Evolutionary conservation across 2,888 invertebrate genomes (phyloP).

Genomic region (Theretra japonica): DNA sequence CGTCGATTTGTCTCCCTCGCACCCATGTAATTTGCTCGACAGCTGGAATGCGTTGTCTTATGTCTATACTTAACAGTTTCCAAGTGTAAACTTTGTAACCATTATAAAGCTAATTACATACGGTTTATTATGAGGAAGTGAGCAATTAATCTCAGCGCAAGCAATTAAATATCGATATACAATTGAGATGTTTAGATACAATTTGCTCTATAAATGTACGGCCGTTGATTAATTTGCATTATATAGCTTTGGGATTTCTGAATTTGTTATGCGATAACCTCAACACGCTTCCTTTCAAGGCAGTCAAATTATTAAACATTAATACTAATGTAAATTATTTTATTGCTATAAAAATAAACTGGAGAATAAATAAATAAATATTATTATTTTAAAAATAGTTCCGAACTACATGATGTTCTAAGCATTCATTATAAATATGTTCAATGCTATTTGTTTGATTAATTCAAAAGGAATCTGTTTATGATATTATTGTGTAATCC

Average conservation of each 20-base stretch:
- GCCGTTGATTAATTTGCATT: constrained; percentile 27
- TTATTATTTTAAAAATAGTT: background rate
- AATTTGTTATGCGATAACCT: constrained; percentile 7
- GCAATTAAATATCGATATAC: constrained; percentile 25
- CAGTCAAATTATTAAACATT: constrained; percentile 6
- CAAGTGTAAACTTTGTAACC: background rate
- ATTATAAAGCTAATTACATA: constrained; percentile 20
- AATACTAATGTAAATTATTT: background rate
- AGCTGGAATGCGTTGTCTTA: background rate
- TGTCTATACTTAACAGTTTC: background rate
- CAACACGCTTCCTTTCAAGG: background rate
- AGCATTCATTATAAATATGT: background rate
- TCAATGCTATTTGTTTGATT: background rate
- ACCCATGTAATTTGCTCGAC: background rate
- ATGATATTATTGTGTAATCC: too few species aligned
- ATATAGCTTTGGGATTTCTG: constrained; percentile 25
- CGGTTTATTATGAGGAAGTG: constrained; percentile 27
- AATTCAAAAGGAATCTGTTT: too few species aligned
- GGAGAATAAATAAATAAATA: background rate
- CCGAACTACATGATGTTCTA: background rate
- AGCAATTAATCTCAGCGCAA: constrained; percentile 23
- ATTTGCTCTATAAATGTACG: constrained; percentile 19
- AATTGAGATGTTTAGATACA: constrained; percentile 30
- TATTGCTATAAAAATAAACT: constrained; percentile 13
- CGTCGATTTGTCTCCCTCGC: too few species aligned